Evolutionary conservation across 2,888 invertebrate genomes (phyloP).

Genomic region (Unio delphinus): DNA sequence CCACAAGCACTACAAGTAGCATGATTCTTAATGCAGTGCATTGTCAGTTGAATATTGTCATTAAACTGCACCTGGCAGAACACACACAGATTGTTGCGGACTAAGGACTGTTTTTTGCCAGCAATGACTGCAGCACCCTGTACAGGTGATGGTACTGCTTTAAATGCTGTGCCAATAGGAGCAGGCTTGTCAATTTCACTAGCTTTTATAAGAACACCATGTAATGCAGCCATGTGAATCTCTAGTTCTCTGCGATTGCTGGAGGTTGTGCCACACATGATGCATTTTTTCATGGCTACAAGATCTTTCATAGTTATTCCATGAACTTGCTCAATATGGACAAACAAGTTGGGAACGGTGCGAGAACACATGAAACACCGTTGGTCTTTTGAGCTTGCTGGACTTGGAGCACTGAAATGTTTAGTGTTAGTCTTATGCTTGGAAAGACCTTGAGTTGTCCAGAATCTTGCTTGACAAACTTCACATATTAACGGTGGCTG

Average conservation of each 20-base stretch:
- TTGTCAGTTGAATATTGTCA: conserved; percentile 61
- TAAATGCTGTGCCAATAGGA: conserved; percentile 14
- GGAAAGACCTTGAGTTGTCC: conserved; percentile 96
- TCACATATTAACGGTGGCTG: conserved; percentile 94
- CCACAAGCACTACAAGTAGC: conserved; percentile 63
- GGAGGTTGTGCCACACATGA: conserved; percentile 60
- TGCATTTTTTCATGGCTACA: conserved; percentile 51
- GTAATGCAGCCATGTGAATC: conserved; percentile 54
- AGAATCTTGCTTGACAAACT: conserved; percentile 96
- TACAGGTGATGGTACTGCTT: conserved; percentile 6
- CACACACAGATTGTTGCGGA: conserved; percentile 55
- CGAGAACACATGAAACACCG: conserved; percentile 45
- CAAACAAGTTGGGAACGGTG: conserved; percentile 38
- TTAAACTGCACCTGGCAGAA: conserved; percentile 61
- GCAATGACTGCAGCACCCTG: background rate
- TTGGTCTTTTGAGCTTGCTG: conserved; percentile 17
- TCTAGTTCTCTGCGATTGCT: conserved; percentile 48
- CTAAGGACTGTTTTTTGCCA: background rate
- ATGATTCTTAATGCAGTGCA: conserved; percentile 61
- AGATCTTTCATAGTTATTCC: conserved; percentile 44
- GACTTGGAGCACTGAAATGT: conserved; percentile 26
- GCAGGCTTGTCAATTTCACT: conserved; percentile 14
- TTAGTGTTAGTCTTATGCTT: conserved; percentile 84
- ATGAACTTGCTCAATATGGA: conserved; percentile 41
- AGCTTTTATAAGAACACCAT: conserved; percentile 56